These are phyloP conservation scores for Nemotelus nigrinus DNA, from an alignment of 2,888 invertebrate species.

Conservation along the genomic window DNA sequence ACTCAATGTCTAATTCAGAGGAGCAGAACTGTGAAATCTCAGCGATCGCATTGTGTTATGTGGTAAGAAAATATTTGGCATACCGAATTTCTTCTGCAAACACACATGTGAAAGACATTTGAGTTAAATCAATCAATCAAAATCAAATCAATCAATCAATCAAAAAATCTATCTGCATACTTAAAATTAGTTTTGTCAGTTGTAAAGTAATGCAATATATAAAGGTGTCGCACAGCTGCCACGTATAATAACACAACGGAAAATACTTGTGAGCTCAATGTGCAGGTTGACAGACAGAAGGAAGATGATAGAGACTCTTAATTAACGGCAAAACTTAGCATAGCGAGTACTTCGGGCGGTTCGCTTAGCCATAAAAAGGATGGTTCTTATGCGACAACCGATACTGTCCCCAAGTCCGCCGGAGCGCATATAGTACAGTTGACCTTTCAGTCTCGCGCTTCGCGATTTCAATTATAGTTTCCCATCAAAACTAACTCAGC, in stretches of 20 bases:
- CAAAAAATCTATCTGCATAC: no score
- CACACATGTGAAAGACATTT: no score
- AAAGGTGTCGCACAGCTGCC: background rate
- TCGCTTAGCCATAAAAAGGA: constrained; percentile 8
- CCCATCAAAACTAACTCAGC: no score
- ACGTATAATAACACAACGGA: background rate
- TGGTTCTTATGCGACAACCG: constrained; percentile 1
- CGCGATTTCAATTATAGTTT: no score
- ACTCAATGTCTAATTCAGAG: background rate
- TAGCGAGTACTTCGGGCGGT: constrained; percentile 11
- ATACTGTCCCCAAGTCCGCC: background rate
- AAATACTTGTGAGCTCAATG: constrained; percentile 15
- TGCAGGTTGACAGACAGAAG: constrained; percentile 18
- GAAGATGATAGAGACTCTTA: constrained; percentile 41
- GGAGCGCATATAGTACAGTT: no score
- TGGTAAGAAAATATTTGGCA: no score
- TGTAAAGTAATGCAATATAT: no score
- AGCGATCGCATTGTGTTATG: background rate
- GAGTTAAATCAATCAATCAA: no score
- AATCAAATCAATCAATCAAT: no score
- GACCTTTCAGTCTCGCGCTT: no score
- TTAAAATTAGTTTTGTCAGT: no score
- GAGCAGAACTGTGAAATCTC: background rate
- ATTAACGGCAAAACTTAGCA: constrained; percentile 39
- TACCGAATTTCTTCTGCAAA: no score